Conservation (phyloP, 2,113 vertebrate genomes). For the Phylloscopus whistleri region DNA sequence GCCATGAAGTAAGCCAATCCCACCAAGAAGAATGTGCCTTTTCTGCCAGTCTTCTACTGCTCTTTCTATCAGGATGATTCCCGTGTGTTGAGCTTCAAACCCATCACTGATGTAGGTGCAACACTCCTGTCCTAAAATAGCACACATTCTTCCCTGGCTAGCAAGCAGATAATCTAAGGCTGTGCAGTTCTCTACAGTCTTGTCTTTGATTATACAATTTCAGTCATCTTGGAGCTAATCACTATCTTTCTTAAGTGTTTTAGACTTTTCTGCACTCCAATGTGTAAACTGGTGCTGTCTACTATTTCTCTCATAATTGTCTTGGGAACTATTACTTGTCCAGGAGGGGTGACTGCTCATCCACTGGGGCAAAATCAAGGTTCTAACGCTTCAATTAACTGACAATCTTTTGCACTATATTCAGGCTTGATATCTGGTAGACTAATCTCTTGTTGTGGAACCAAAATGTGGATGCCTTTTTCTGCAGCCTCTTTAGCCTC, state of each 20-base stretch:
- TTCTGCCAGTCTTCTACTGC: not conserved
- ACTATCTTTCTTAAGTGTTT: not conserved
- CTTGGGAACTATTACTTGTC: not conserved
- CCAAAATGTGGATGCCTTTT: not conserved
- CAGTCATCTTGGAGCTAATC: not conserved
- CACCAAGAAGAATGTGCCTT: not conserved
- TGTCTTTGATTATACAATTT: not conserved
- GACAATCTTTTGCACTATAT: not conserved
- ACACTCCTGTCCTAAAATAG: not conserved
- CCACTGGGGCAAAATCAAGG: not conserved
- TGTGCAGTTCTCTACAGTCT: not conserved
- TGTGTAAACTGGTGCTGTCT: not conserved
- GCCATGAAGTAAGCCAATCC: not conserved
- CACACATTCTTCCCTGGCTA: not conserved
- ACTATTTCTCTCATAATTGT: not conserved
- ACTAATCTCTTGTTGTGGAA: rapidly evolving
- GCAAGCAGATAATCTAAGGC: not conserved
- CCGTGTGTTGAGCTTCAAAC: not conserved
- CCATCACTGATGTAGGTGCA: not conserved
- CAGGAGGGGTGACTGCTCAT: not conserved
- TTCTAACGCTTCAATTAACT: not conserved
- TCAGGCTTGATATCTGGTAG: not conserved
- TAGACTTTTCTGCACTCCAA: not conserved
- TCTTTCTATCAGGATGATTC: rapidly evolving
- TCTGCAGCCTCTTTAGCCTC: not conserved